Conservation (phyloP, 2,797 vertebrate genomes). For the Neoniphon sammara region DNA sequence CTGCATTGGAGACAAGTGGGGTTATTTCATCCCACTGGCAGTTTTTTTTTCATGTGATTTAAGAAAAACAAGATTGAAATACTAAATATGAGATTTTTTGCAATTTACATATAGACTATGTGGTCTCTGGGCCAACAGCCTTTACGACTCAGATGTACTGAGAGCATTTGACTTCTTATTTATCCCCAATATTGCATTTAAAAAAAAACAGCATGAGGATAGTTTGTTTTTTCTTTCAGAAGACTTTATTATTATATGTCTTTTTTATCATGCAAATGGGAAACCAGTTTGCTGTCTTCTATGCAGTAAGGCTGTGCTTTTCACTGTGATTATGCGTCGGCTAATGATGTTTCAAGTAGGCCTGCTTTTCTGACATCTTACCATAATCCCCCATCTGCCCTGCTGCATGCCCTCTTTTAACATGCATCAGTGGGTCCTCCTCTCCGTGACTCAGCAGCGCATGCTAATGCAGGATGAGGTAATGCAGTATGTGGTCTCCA, state of each 20-base stretch:
- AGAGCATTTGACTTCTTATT: constrained; percentile 12
- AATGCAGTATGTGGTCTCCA: constrained; percentile 60
- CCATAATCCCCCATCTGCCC: constrained; percentile 68
- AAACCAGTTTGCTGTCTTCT: constrained; percentile 1
- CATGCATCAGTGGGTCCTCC: constrained; percentile 61
- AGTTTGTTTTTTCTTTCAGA: background rate
- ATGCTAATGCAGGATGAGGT: constrained; percentile 73
- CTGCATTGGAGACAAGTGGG: too few relatives aligned
- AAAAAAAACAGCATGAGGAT: background rate
- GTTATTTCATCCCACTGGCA: too few relatives aligned
- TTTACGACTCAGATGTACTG: background rate
- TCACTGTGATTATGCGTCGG: constrained; percentile 15
- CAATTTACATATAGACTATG: constrained; percentile 10
- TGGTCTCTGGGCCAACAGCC: constrained; percentile 13
- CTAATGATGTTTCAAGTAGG: constrained; percentile 57
- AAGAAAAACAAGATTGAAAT: too few relatives aligned
- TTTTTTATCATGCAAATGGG: background rate
- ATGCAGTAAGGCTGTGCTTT: constrained; percentile 42
- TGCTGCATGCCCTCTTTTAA: constrained; percentile 62
- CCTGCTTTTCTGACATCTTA: constrained; percentile 57
- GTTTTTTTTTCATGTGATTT: too few relatives aligned
- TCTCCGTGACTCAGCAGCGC: constrained; percentile 73
- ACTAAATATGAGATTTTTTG: too few relatives aligned
- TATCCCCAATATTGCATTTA: constrained; percentile 2
- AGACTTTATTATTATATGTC: background rate